Base-by-base conservation (phyloP, 92 coral and sea anemone species). In the Micromussa lordhowensis region DNA sequence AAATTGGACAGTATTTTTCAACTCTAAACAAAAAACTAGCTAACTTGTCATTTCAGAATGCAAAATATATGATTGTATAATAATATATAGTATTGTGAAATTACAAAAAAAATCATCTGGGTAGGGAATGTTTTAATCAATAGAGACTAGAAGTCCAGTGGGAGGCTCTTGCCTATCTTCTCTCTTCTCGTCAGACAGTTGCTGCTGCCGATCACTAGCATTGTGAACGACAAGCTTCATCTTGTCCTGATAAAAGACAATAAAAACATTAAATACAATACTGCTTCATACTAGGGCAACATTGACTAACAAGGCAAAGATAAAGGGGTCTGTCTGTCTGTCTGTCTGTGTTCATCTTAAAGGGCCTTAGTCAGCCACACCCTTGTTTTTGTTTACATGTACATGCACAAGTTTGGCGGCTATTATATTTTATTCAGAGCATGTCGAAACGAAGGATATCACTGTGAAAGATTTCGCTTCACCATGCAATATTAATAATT, bases 211-310 rank as follows among this genome's bases (percentile, higher is more conserved):
- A 73, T 91, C 91, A 38, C 61, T 85, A 7, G 68, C 44, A 76
- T 83, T 81, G 40, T 94, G 87, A 54, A 95, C 81, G 13, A 93
- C 96, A 38, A 95, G 86, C 84, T 81, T 93, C 98, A 95, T 95
- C 81, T 95, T 93, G 11, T 53, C 90, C 98, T 95, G 88, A 77
- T 69, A 72, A 88, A 21, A 18, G 71, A 82, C 35, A 38, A 18
- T 51, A 31, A 84, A 51, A 36, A 11, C n/a, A 21, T 18, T 3
- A 26, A 64, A 8, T 32, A 40, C 48, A 40, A 6, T 40, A 2
- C 48, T 40, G 48, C 48, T 40, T 40, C n/a, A n/a, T n/a, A 10
- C 48, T 40, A 2, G 48, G 48, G 48, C 7, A 40, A 40, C 48
- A 40, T 40, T 40, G 48, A 40, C 5, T 40, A 40, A 40, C 7